Base-by-base conservation (phyloP, 2,888 invertebrate species). In the Limenitis camilla region DNA sequence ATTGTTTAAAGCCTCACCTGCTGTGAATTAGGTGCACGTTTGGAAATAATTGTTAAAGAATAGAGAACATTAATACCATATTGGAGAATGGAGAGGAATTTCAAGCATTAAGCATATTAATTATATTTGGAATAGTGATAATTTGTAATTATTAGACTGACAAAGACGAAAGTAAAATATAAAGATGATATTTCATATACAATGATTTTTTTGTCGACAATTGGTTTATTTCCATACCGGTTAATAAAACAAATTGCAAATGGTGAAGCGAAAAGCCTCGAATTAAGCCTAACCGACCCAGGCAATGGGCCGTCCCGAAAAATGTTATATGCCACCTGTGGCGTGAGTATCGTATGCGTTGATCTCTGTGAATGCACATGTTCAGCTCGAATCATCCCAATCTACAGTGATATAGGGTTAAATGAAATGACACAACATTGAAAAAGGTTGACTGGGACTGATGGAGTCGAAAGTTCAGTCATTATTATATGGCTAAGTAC, bases 321-420 rank as follows among this genome's bases (percentile, higher is more conserved):
- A 88, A 88, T 87, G 86, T 85, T 81, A 86, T 85, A 66, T 79
- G 78, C 88, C 88, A 88, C 88, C 88, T 88, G 88, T 88, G 76
- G 88, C 78, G 69, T 62, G 68, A 71, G 79, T 84, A 85, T 84
- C 84, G 85, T 83, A 86, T 87, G 87, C 86, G 81, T 81, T 83
- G 84, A 86, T 72, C 68, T 65, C 69, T 68, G 68, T 72, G 74
- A 74, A 75, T 83, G 81, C 81, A 80, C 67, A 68, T 70, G 63
- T 67, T 63, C 63, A 62, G 69, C 65, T 62, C 63, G 62, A 55
- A 61, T 66, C 65, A 67, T 62, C 55, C 56, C 47, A 29, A 55
- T 56, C 52, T 50, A 76, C 78, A 67, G 52, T 58, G 76, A 79
- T 74, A 49, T 78, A 75, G 49, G 52, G 57, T 59, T 36, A n/a